Evolutionary conservation across 2,888 invertebrate genomes (phyloP).

Genomic region (Callyntrura guangdongensis): DNA sequence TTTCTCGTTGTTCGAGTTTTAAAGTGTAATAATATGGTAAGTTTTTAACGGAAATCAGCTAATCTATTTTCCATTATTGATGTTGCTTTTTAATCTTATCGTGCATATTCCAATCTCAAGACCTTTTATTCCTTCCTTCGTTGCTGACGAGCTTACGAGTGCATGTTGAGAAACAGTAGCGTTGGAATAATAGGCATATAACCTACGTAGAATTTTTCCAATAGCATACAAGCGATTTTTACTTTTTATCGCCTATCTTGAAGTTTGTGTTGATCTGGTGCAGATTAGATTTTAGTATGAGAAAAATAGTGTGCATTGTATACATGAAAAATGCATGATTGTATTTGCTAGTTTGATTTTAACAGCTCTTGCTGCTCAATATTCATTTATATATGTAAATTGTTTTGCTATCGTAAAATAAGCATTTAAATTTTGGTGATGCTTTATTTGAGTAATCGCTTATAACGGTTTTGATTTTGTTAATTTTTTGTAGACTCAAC

Average conservation of each 20-base stretch:
- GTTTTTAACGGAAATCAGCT: neutral
- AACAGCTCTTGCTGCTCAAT: neutral
- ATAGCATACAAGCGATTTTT: no score
- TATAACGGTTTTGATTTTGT: slow-evolving; percentile 6
- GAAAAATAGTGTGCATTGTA: neutral
- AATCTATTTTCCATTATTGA: neutral
- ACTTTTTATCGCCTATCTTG: neutral
- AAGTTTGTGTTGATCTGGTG: neutral
- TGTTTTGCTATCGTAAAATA: slow-evolving; percentile 5
- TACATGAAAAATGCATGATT: slow-evolving; percentile 6
- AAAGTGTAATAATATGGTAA: slow-evolving; percentile 39
- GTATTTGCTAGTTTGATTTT: slow-evolving; percentile 6
- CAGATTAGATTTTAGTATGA: slow-evolving; percentile 6
- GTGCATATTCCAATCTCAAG: neutral
- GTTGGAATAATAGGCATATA: neutral
- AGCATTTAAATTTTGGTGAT: neutral
- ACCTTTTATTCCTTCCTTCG: neutral
- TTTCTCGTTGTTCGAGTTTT: slow-evolving; percentile 42
- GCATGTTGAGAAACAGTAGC: slow-evolving; percentile 30
- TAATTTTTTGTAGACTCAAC: slow-evolving; percentile 48
- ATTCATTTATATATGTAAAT: slow-evolving; percentile 9
- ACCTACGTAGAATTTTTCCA: neutral
- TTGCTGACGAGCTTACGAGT: neutral
- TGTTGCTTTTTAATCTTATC: slow-evolving; percentile 20
- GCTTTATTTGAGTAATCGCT: neutral